Evolutionary conservation across 2,797 vertebrate species (phyloP).

Genomic region (Peromyscus nudipes): DNA sequence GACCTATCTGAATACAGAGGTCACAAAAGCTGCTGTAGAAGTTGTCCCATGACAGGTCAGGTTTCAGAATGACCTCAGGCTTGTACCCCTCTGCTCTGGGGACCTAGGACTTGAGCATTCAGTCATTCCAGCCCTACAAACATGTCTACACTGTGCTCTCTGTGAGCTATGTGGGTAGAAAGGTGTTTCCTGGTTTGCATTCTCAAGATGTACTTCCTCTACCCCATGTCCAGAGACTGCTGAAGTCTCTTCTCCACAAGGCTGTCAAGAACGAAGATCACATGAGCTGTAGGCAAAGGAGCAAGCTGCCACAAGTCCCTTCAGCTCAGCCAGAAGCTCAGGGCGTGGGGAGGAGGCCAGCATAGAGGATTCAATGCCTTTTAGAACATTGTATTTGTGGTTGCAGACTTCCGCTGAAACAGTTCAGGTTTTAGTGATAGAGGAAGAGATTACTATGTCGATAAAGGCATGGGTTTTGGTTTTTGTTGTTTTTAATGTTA

Average conservation of each 20-base stretch:
- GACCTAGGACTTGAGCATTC: background rate
- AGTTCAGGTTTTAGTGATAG: background rate
- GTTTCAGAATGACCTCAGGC: background rate
- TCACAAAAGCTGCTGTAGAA: background rate
- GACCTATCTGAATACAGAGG: background rate
- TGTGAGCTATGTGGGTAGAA: background rate
- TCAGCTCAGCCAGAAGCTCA: background rate
- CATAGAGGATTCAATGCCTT: background rate
- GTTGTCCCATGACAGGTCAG: background rate
- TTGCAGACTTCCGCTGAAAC: background rate
- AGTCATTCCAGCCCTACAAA: background rate
- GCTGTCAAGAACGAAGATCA: background rate
- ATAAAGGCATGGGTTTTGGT: background rate
- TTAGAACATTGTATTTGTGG: fast-evolving
- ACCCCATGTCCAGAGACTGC: background rate
- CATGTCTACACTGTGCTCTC: background rate
- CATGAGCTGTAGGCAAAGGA: background rate
- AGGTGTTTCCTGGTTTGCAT: background rate
- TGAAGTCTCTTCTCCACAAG: background rate
- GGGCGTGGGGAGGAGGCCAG: background rate
- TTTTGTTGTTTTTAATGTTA: background rate
- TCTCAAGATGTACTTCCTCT: background rate
- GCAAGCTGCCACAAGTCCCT: background rate
- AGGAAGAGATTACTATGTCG: background rate
- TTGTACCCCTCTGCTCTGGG: background rate